phyloP scores from a whole-genome alignment of 2,888 invertebrate species.

The Hypena proboscidalis region DNA sequence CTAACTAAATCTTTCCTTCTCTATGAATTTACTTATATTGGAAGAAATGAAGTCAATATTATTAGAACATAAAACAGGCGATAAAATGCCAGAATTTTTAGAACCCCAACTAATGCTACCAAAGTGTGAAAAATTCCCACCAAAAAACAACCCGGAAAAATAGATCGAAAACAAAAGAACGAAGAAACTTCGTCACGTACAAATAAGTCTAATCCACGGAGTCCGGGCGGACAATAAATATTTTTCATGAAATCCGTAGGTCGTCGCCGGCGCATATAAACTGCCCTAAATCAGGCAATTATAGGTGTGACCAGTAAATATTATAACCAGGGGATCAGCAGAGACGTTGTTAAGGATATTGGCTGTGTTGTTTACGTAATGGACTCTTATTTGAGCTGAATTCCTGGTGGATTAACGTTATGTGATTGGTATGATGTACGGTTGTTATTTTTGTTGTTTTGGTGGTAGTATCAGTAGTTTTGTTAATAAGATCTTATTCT shows the following conservation, averaged over 20 bases:
- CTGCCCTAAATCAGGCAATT: conserved; percentile 82
- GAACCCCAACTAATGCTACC: too few species aligned
- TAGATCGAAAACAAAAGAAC: conserved; percentile 47
- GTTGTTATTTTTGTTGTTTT: conserved; percentile 40
- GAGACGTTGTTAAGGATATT: conserved; percentile 51
- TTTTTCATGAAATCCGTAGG: conserved; percentile 80
- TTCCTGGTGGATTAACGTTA: conserved; percentile 38
- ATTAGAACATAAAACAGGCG: too few species aligned
- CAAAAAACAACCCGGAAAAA: conserved; percentile 1
- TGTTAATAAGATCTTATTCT: not conserved
- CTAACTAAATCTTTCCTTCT: too few species aligned
- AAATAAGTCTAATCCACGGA: conserved; percentile 78
- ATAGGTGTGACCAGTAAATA: conserved; percentile 80
- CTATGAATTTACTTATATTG: too few species aligned
- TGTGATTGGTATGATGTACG: too few species aligned
- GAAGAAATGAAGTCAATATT: too few species aligned
- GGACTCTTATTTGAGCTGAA: conserved; percentile 39
- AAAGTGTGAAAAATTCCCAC: not conserved
- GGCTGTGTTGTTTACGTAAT: conserved; percentile 47
- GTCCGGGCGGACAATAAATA: conserved; percentile 78
- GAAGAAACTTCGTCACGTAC: conserved; percentile 68
- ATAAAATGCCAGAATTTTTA: too few species aligned
- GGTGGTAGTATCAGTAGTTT: not conserved
- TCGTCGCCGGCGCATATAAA: conserved; percentile 77
- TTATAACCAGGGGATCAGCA: conserved; percentile 75